Base-by-base conservation (phyloP, 1,140 invertebrate species). In the Apis florea region DNA sequence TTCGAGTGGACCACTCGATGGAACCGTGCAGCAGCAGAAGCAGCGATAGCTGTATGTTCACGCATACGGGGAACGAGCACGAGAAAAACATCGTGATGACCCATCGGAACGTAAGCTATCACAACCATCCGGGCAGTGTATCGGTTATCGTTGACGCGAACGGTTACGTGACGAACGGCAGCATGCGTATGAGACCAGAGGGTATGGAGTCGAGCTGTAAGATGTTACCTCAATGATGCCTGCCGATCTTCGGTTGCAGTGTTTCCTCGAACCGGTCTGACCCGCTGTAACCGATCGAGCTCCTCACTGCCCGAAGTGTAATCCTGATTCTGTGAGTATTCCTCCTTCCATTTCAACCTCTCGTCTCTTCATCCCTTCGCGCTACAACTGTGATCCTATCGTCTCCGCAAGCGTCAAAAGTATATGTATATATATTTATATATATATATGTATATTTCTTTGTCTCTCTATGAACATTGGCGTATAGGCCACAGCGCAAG, bases 161-260 rank as follows among this genome's bases (percentile, higher is more conserved):
- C 84, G 94, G 93, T 63, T 94, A 94, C 79, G 88, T 94, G 58
- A 93, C 92, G 58, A 94, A 94, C 84, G 94, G 95, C 71, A 94
- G 91, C 86, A 93, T 94, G 87, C 92, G 95, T 80, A 92, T 95
- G 75, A 94, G 94, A 74, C 94, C 95, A 74, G 95, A 95, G 90
- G 95, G 94, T 90, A 95, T 94, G 94, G 95, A 95, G 91, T 91
- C 94, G 47, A 93, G 89, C 59, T 92, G 91, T 83, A 92, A 90
- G 53, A 93, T 93, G 79, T 89, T 90, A 63, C 90, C 92, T 51
- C 91, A 93, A 93, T 93, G 93, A 93, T 93, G 91, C 90, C 92
- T 89, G 88, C 90, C 91, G 86, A 91, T 92, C 86, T 89, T 92
- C 89, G 88, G 90, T 87, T 90, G 90, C 90, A 91, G 89, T 75